Evolutionary conservation across 1,140 invertebrate genomes (phyloP), one percentile per base, ranked within the genome.

Genomic region (Nylanderia fulva): DNA sequence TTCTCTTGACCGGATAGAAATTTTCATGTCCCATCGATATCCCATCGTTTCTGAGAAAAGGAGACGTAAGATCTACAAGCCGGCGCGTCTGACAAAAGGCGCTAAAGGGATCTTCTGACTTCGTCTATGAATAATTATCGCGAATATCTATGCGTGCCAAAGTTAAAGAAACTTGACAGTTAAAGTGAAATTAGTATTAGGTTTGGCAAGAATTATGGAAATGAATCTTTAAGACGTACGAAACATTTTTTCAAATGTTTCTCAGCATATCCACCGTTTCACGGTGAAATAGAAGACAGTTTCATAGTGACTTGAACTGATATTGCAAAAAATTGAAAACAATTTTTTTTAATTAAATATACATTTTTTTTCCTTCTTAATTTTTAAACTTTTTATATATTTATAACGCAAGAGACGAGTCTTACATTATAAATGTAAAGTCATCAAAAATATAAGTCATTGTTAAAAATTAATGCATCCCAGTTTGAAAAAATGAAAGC

Each of bases 1-100:
- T 60, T 52, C 85, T 87, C 58, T 84, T 42, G 66, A 72, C 77
- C 52, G 39, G 77, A 82, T 82, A 82, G 77, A 82, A 82, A 82
- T 82, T 72, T 82, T 82, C 24, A 48, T 79, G 63, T 82, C 36
- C 54, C 66, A 82, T 72, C 64, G 66, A 72, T 36, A 24, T 52
- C n/a, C 45, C 3, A 33, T 52, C 13, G 39, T 82, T 82, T 82
- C 77, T 13, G 9, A 45, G 77, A 82, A 82, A 82, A 33, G 2
- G 18, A 71, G 66, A 82, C 4, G 66, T 58, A 54, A 42, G 66
- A 82, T 72, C 58, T 58, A 58, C 77, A 58, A 58, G 24, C 21
- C 76, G 66, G 36, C 9, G 52, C 77, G 77, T 52, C 66, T 72
- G 66, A 82, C 77, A 82, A 71, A 82, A 82, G 66, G 77, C 77